Percentiles rank a stretch among this genome's conserved stretches.
Evolutionary conservation across 2,113 vertebrate species (phyloP).

Genomic region (Noturus placidus): DNA sequence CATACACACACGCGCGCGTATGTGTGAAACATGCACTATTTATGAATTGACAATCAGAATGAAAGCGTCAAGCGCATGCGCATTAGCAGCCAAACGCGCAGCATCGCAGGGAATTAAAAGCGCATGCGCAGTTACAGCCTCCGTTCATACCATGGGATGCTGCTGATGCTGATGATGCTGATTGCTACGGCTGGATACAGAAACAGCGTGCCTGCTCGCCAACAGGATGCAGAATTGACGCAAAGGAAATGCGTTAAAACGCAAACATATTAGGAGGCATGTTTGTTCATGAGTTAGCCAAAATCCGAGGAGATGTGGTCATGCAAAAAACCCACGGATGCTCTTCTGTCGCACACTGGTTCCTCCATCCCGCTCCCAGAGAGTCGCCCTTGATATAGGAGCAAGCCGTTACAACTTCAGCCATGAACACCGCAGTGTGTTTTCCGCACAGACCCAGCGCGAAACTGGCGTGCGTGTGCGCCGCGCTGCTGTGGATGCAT

Average conservation of each 20-base stretch:
- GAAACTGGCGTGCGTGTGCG: conserved; percentile 69
- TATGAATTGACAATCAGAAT: conserved; percentile 50
- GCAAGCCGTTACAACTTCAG: background rate
- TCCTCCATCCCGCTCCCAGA: conserved; percentile 48
- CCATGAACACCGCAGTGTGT: background rate
- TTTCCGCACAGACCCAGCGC: background rate
- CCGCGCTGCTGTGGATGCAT: conserved; percentile 83
- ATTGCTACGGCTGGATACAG: conserved; percentile 64
- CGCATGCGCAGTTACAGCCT: conserved; percentile 66
- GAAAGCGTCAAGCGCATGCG: conserved; percentile 35
- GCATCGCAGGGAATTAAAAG: conserved; percentile 67
- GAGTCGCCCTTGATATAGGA: conserved; percentile 63
- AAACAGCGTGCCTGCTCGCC: conserved; percentile 11
- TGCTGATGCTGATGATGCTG: conserved; percentile 37
- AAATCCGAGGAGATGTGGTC: conserved; percentile 24
- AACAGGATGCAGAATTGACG: conserved; percentile 14
- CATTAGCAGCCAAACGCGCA: conserved; percentile 52
- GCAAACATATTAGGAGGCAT: background rate
- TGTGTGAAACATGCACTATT: conserved; percentile 19
- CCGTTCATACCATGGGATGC: conserved; percentile 13
- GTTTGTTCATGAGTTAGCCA: background rate
- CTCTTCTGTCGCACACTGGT: conserved; percentile 34
- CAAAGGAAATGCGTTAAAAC: conserved; percentile 37
- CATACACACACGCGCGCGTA: background rate
- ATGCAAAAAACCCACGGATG: conserved; percentile 19